Conservation (phyloP, 1,140 invertebrate genomes). For the Cydia strobilella region DNA sequence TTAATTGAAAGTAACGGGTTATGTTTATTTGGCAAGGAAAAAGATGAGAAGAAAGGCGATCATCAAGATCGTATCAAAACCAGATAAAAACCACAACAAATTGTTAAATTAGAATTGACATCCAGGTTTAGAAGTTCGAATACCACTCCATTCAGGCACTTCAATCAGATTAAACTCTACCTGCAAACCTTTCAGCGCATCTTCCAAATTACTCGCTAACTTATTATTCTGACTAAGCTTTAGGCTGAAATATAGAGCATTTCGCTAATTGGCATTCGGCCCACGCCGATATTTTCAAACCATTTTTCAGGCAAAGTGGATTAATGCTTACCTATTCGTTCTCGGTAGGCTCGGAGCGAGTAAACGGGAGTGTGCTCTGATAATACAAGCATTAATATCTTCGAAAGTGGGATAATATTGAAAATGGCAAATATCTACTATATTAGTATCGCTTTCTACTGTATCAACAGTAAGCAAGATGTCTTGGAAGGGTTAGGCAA, state of each 20-base stretch:
- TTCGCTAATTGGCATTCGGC: slow-evolving; percentile 29
- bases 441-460: no score
- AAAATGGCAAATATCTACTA: no score
- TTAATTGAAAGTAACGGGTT: no score
- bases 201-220: slow-evolving; percentile 3
- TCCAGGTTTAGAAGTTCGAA: no score
- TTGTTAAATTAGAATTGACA: no score
- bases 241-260: slow-evolving; percentile 22
- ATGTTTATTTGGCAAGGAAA: no score
- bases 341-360: slow-evolving; percentile 7
- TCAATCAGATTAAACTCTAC: background rate
- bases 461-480: no score
- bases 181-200: slow-evolving; percentile 16
- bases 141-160: background rate
- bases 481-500: no score
- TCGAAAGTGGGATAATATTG: no score
- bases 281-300: slow-evolving; percentile 28
- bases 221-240: slow-evolving; percentile 1
- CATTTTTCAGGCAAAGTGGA: slow-evolving; percentile 32
- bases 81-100: no score
- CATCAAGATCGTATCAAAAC: no score
- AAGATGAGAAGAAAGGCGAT: no score
- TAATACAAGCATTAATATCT: background rate
- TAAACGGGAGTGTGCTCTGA: background rate
- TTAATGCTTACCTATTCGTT: slow-evolving; percentile 32